Evolutionary conservation across 2,888 invertebrate genomes (phyloP).

Genomic region (Gastracanthus pulcherrimus): DNA sequence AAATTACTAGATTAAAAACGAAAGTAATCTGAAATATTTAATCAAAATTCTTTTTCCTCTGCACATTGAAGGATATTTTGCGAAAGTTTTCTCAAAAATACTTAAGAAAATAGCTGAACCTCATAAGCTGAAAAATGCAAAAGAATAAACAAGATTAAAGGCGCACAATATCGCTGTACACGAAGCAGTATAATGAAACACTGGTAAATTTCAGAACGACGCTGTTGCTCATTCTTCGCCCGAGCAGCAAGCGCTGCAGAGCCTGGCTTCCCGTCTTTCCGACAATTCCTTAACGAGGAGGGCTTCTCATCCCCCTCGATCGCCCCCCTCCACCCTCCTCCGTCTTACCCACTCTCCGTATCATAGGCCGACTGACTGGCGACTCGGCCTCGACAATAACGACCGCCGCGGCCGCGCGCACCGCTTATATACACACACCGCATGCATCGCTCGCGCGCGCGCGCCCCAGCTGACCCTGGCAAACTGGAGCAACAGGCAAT

Average conservation of each 20-base stretch:
- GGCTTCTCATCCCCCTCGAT: background rate
- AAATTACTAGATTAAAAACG: too few relatives aligned
- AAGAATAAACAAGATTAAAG: too few relatives aligned
- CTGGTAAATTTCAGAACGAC: too few relatives aligned
- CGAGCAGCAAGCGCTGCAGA: background rate
- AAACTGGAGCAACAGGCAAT: conserved; percentile 54
- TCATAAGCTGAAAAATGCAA: too few relatives aligned
- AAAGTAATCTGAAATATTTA: too few relatives aligned
- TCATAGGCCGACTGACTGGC: background rate
- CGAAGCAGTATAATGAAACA: background rate
- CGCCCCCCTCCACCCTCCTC: background rate
- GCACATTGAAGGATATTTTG: too few relatives aligned
- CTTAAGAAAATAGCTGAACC: too few relatives aligned
- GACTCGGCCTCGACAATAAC: conserved; percentile 34
- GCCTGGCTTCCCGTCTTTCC: background rate
- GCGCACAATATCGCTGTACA: background rate
- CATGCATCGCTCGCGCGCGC: background rate
- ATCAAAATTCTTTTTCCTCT: too few relatives aligned
- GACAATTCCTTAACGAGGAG: background rate
- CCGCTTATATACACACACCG: background rate
- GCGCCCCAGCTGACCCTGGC: conserved; percentile 30
- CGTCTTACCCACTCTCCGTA: background rate
- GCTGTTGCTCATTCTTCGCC: background rate
- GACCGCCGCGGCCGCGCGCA: background rate
- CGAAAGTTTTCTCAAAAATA: too few relatives aligned